Base-by-base conservation (phyloP, 2,888 invertebrate genomes). In the Drosophila dives region DNA sequence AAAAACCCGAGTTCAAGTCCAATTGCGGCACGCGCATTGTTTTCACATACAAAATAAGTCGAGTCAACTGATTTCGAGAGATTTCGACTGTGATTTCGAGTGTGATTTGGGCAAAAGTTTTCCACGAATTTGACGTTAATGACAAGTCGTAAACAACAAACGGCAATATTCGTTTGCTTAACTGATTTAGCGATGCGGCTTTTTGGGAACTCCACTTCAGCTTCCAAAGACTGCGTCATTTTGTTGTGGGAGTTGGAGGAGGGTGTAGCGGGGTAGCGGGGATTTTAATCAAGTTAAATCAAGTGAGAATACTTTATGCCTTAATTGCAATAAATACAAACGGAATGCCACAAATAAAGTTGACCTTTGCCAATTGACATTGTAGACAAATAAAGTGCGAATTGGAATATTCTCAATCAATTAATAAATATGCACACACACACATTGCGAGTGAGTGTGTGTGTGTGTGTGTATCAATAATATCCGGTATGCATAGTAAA, bases 1-100 rank as follows among this genome's bases (percentile, higher is more conserved):
- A 56, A 38, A 38, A 61, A n/a, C n/a, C 45, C 56, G 49, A 64
- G 32, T 69, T 51, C 29, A 33, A 53, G 36, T 61, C 58, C 55
- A 68, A 61, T 69, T 63, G 68, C 73, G 83, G 88, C 88, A 87
- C 88, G 83, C 88, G 85, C 73, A 74, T 77, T 78, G 77, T 69
- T 62, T 58, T 34, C 42, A 34, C 40, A 49, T 2, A 17, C 51
- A 20, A 20, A 50, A 75, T 65, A 23, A 53, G 33, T 55, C 67
- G 56, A 69, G 42, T 65, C 51, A 45, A 60, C 64, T 42, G 48
- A 72, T 67, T 70, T 59, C 58, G 48, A 20, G 17, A 26, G 55
- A 66, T 54, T 65, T 58, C 63, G 53, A 71, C 17, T 1, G 50
- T 32, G 67, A 60, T 70, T 69, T 63, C 62, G 48, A n/a, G n/a